Conservation (phyloP, 2,113 vertebrate genomes). For the Athene noctua region DNA sequence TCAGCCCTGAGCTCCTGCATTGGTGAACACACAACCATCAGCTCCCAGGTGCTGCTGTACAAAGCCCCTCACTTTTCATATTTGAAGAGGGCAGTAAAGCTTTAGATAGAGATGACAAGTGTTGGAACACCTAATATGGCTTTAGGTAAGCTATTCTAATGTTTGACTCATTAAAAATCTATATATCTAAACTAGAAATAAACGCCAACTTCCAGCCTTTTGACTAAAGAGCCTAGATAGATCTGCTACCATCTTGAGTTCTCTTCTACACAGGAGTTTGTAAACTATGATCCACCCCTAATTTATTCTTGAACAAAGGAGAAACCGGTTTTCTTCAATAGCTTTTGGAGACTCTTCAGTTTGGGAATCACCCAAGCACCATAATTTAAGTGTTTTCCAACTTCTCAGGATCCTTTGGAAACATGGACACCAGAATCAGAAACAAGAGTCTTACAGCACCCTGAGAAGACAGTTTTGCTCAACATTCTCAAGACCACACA, state of each 20-base stretch:
- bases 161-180: not conserved
- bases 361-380: not conserved
- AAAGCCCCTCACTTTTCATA: not conserved
- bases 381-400: not conserved
- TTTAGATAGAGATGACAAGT: not conserved
- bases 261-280: not conserved
- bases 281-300: not conserved
- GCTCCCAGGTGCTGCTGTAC: not conserved
- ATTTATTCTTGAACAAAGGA: not conserved
- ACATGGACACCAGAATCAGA: not conserved
- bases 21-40: no score
- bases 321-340: not conserved
- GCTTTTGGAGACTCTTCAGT: not conserved
- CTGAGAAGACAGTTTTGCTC: not conserved
- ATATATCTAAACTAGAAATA: not conserved
- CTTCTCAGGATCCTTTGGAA: not conserved
- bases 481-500: not conserved
- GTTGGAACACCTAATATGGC: not conserved
- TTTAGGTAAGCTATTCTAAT: not conserved
- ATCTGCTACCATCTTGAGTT: not conserved
- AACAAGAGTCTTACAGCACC: not conserved
- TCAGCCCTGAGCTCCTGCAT: not conserved
- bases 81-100: not conserved
- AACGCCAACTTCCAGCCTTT: not conserved
- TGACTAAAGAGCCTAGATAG: not conserved